Evolutionary conservation across 2,888 invertebrate genomes (phyloP).

Genomic region (Pheosia tremula): DNA sequence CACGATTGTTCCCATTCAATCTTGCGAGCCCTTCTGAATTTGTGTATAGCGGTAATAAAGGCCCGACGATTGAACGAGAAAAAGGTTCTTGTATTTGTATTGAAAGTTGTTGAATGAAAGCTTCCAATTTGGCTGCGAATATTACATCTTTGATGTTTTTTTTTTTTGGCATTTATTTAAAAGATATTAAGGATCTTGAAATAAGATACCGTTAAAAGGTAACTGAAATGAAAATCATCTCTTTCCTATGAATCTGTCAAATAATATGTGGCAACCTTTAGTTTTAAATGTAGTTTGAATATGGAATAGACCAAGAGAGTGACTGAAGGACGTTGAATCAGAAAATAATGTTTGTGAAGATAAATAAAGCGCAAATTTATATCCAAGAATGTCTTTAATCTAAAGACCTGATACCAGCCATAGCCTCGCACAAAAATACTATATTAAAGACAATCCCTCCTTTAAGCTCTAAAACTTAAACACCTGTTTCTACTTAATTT

Average conservation of each 20-base stretch:
- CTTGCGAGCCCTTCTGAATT: background rate
- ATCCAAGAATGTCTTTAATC: too few relatives aligned
- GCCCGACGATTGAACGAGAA: conserved; percentile 2
- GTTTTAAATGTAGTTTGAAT: too few relatives aligned
- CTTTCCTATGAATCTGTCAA: too few relatives aligned
- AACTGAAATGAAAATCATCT: too few relatives aligned
- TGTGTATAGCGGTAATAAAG: background rate
- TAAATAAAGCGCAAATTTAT: too few relatives aligned
- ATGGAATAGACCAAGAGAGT: too few relatives aligned
- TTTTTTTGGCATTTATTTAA: background rate
- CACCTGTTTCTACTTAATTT: background rate
- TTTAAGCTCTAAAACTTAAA: background rate
- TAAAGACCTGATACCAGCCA: too few relatives aligned
- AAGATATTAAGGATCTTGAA: too few relatives aligned
- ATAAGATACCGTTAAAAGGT: background rate
- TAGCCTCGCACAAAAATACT: too few relatives aligned
- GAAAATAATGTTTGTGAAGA: too few relatives aligned
- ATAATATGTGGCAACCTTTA: too few relatives aligned
- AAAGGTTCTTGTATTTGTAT: background rate
- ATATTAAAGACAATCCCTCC: background rate
- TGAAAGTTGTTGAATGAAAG: conserved; percentile 3
- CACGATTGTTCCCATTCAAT: conserved; percentile 8
- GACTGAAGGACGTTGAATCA: too few relatives aligned
- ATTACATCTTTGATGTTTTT: background rate
- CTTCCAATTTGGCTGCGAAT: background rate